Base-by-base conservation (phyloP, 2,797 vertebrate genomes). In the Enteromius paludinosus region DNA sequence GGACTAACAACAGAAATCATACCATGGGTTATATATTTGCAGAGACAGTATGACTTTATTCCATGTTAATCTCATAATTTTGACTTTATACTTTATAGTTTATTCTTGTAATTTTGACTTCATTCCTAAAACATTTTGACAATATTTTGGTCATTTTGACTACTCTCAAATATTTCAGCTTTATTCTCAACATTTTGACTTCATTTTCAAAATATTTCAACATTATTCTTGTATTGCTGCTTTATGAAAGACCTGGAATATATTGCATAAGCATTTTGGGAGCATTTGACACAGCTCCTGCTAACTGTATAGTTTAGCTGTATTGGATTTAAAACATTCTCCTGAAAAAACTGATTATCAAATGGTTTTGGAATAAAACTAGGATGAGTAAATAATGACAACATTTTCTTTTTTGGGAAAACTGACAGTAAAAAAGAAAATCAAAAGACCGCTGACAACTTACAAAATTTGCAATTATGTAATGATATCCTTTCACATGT, bases 401-500 rank as follows among this genome's bases (percentile, higher is more conserved):
- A 12, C 1, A 28, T 41, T 3, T 3, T 3, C 0, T 1, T 49
- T 49, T 47, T 45, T 10, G 9, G 4, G 52, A 30, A 30, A 30
- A 68, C 14, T 38, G 33, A 56, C 33, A 52, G 59, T 49, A 69
- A 62, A 25, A 20, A n/a, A 66, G 43, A 28, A 59, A 7, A 23
- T 25, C 25, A 43, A 68, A 20, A 56, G 47, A 73, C 28, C 6
- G 5, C 45, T 47, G n/a, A 33, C 83, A 30, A 92, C 96, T 88
- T 94, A 97, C 96, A 94, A 99, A 92, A 92, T 99, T 98, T 85
- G 97, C 98, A 84, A 99, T 97, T 89, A 99, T 98, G 87, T 99
- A 99, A 91, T 99, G 98, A 86, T 98, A 98, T 82, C 98, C 98
- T 91, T 98, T 98, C 69, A 99, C 97, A 81, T 99, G 98, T 77